Evolutionary conservation across 1,140 invertebrate genomes (phyloP).

Genomic region (Marisa cornuarietis): DNA sequence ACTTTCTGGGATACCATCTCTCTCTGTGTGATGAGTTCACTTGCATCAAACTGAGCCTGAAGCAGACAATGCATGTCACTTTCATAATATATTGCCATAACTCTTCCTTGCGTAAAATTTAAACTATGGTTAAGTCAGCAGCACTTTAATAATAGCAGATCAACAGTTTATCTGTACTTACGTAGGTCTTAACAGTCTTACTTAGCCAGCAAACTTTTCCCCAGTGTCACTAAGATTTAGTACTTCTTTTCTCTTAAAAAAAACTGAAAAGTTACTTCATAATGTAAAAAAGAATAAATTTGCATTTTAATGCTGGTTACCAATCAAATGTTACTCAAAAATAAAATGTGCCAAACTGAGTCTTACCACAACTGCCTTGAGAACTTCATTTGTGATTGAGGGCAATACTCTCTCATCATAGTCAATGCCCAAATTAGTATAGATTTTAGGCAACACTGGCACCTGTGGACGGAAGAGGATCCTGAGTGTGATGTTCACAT

Average conservation of each 20-base stretch:
- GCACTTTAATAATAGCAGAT: too few relatives aligned
- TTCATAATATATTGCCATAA: too few relatives aligned
- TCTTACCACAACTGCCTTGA: constrained; percentile 94
- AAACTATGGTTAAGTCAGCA: too few relatives aligned
- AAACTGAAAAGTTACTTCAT: too few relatives aligned
- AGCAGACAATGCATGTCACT: constrained; percentile 34
- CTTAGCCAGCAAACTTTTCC: too few relatives aligned
- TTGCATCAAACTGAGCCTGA: constrained; percentile 96
- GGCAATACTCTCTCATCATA: constrained; percentile 99
- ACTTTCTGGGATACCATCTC: constrained; percentile 96
- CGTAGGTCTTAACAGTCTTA: too few relatives aligned
- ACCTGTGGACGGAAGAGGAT: constrained; percentile 95
- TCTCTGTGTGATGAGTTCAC: constrained; percentile 98
- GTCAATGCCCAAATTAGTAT: constrained; percentile 94
- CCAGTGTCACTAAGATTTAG: too few relatives aligned
- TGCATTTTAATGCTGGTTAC: too few relatives aligned
- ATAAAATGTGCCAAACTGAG: background rate
- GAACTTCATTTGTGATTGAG: constrained; percentile 98
- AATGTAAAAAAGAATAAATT: too few relatives aligned
- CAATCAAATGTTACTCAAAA: background rate
- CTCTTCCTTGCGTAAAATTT: too few relatives aligned
- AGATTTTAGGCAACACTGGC: constrained; percentile 88
- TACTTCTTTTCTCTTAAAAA: too few relatives aligned
- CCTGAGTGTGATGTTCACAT: constrained; percentile 98
- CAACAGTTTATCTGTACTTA: too few relatives aligned